Conservation (phyloP, 23 tunicate species). For the Halocynthia aurantium region DNA sequence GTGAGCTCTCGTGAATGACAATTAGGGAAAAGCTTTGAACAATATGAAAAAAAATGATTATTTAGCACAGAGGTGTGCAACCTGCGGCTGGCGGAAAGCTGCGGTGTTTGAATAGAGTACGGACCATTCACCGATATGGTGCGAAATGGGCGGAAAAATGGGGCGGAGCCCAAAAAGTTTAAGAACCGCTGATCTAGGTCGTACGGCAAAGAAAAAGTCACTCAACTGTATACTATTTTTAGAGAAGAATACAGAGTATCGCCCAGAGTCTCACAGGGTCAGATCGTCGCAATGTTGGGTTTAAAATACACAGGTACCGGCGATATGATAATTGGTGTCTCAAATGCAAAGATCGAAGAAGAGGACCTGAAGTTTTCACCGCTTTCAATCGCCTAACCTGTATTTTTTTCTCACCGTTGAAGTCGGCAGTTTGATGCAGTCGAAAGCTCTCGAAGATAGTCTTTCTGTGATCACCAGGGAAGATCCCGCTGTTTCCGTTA, state of each 20-base stretch:
- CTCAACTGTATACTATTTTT: constrained; percentile 35
- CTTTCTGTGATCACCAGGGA: constrained; percentile 48
- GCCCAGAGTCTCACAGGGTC: constrained; percentile 28
- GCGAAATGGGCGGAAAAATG: no score
- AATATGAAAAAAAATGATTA: no score
- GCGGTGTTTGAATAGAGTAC: no score
- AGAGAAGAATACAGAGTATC: constrained; percentile 63
- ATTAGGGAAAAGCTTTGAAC: no score
- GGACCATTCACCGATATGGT: no score
- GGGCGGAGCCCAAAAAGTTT: no score
- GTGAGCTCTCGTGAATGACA: no score
- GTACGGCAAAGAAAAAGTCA: constrained; percentile 38
- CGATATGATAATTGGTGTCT: constrained; percentile 37
- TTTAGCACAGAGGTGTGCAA: no score
- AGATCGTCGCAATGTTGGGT: constrained; percentile 56
- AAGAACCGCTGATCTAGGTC: no score
- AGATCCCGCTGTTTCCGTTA: constrained; percentile 71
- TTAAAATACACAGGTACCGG: constrained; percentile 68
- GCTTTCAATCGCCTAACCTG: constrained; percentile 75
- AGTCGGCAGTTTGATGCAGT: constrained; percentile 38
- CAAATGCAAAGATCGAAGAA: constrained; percentile 1
- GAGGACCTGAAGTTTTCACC: constrained; percentile 4
- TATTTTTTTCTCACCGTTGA: constrained; percentile 66
- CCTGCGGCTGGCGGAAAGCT: no score
- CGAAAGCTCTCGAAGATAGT: constrained; percentile 51